Evolutionary conservation across 2,888 invertebrate genomes (phyloP).

Genomic region (Pachliopta kotzebuea): DNA sequence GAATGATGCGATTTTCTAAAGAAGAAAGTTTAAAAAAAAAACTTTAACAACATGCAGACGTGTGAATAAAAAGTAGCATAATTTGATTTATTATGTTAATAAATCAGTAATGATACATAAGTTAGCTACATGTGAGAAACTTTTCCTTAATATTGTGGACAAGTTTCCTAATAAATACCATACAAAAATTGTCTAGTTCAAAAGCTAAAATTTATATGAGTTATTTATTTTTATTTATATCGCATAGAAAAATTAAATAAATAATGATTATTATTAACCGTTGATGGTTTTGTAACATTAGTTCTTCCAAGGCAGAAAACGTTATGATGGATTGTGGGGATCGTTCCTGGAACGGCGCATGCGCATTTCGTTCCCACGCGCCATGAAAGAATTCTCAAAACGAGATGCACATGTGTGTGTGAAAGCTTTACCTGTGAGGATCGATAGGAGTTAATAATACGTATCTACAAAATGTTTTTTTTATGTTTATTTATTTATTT

Average conservation of each 20-base stretch:
- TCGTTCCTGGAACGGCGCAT: conserved; percentile 65
- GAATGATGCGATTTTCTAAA: conserved; percentile 5
- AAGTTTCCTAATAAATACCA: too few species aligned
- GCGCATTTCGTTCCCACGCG: conserved; percentile 72
- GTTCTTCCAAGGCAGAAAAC: conserved; percentile 36
- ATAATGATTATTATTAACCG: neutral
- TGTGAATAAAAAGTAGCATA: neutral
- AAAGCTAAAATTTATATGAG: too few species aligned
- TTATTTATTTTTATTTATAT: too few species aligned
- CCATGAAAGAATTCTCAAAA: conserved; percentile 53
- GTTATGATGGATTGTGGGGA: conserved; percentile 66
- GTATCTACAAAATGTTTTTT: too few species aligned
- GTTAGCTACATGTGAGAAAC: too few species aligned
- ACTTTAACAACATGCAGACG: neutral
- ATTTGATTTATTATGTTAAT: neutral
- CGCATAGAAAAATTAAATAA: neutral
- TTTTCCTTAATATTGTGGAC: too few species aligned
- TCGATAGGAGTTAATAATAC: neutral
- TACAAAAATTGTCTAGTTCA: too few species aligned
- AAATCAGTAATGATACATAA: neutral
- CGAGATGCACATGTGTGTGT: conserved; percentile 41
- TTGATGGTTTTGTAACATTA: conserved; percentile 1
- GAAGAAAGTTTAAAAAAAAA: neutral
- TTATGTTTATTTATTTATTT: too few species aligned
- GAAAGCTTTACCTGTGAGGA: neutral